These are phyloP conservation scores for Microplitis demolitor DNA, from an alignment of 1,140 invertebrate genomes.

Conservation along the genomic window DNA sequence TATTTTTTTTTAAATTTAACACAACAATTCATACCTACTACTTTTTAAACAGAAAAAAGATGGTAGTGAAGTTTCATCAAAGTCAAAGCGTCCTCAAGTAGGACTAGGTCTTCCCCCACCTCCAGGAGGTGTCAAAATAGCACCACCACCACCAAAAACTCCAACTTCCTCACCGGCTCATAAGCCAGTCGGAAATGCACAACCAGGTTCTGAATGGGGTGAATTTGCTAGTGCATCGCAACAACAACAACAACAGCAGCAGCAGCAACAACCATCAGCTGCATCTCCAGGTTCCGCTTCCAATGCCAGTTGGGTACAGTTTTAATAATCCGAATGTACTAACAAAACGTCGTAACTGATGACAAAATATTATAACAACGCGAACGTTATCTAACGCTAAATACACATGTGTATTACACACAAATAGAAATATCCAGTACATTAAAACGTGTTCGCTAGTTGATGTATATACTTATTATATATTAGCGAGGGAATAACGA, in stretches of 20 bases:
- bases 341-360: neutral
- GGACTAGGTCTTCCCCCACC: constrained; percentile 82
- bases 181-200: constrained; percentile 62
- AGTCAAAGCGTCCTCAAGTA: constrained; percentile 65
- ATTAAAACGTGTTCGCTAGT: constrained; percentile 8
- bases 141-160: constrained; percentile 69
- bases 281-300: constrained; percentile 47
- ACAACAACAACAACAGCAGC: constrained; percentile 54
- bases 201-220: constrained; percentile 72
- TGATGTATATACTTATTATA: constrained; percentile 8
- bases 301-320: constrained; percentile 76
- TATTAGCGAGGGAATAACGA: neutral
- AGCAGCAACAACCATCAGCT: constrained; percentile 57
- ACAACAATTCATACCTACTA: constrained; percentile 13
- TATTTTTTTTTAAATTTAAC: constrained; percentile 1
- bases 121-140: constrained; percentile 74
- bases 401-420: constrained; percentile 7
- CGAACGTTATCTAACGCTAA: neutral
- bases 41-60: constrained; percentile 78
- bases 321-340: constrained; percentile 60
- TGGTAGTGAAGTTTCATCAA: constrained; percentile 71
- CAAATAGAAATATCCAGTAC: constrained; percentile 13
- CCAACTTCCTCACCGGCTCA: constrained; percentile 75
- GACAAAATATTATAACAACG: neutral
- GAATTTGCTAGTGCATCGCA: constrained; percentile 72